These are phyloP conservation scores for Eonycteris spelaea DNA, from an alignment of 2,113 vertebrate genomes.

Conservation along the genomic window DNA sequence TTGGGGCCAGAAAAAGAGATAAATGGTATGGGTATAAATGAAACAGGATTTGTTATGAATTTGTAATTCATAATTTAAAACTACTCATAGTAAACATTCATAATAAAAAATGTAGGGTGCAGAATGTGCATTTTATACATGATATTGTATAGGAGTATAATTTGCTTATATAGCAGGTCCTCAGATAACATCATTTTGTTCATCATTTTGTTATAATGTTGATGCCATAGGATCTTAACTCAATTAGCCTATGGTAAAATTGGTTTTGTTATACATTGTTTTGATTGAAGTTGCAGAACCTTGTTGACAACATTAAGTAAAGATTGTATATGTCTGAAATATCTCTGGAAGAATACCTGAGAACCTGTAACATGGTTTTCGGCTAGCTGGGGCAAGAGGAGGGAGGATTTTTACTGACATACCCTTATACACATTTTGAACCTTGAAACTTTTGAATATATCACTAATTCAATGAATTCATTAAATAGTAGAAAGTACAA, in stretches of 20 bases:
- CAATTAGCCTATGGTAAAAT: neutral
- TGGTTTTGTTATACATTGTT: neutral
- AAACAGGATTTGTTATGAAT: neutral
- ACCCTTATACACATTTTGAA: neutral
- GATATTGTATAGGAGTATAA: neutral
- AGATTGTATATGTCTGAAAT: neutral
- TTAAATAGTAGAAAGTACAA: neutral
- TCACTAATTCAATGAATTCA: neutral
- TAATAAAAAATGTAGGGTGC: neutral
- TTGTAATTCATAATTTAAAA: neutral
- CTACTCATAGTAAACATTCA: neutral
- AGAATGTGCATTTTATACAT: neutral
- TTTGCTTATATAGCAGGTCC: neutral
- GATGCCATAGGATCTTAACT: neutral
- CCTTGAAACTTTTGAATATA: neutral
- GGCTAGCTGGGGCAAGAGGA: neutral
- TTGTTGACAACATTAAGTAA: neutral
- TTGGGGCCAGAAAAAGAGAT: neutral
- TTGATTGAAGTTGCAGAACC: neutral
- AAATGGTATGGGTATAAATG: neutral
- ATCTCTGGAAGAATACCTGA: neutral
- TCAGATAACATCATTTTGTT: neutral
- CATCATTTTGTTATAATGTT: neutral
- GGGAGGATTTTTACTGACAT: neutral
- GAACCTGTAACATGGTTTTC: neutral